Conservation (phyloP, 2,113 vertebrate species). For the Cheirogaleus medius region DNA sequence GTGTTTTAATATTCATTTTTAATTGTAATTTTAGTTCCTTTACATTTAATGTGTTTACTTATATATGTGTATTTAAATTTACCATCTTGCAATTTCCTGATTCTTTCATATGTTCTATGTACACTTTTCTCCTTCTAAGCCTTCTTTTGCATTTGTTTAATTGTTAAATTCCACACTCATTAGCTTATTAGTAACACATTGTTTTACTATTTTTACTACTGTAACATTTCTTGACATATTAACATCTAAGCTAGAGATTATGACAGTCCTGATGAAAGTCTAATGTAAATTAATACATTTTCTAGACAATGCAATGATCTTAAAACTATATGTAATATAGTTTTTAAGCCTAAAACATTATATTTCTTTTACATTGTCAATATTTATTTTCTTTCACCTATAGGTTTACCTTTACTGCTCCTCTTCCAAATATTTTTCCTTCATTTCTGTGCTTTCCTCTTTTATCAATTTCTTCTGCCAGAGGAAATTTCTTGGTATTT, state of each 20-base stretch:
- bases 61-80: neutral
- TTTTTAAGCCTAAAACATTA: neutral
- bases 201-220: conserved; percentile 5
- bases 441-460: neutral
- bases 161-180: neutral
- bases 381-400: neutral
- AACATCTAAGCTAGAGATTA: neutral
- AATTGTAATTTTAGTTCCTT: neutral
- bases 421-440: neutral
- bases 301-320: neutral
- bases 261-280: neutral
- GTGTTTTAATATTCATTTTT: neutral
- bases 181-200: neutral
- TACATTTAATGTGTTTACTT: neutral
- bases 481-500: neutral
- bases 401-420: neutral
- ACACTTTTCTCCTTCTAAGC: neutral
- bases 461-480: neutral
- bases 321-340: neutral
- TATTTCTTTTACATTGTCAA: neutral
- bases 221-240: neutral
- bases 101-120: neutral
- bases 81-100: neutral
- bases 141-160: neutral
- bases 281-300: neutral